These are phyloP conservation scores for Chydorus sphaericus DNA, from an alignment of 2,888 invertebrate species.

Conservation along the genomic window DNA sequence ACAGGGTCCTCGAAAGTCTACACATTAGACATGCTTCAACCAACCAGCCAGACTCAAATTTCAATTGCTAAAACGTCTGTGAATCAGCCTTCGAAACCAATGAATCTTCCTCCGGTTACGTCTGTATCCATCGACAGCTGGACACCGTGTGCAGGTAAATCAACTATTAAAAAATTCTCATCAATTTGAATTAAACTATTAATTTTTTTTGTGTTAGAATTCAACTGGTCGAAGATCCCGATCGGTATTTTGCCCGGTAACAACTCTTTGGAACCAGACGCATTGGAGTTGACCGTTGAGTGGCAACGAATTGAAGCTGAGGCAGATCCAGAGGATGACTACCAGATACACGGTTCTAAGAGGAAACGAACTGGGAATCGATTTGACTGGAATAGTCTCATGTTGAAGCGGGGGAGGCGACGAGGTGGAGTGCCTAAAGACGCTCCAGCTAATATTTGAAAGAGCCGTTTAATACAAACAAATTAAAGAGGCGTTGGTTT, in stretches of 20 bases:
- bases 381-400: constrained; percentile 3
- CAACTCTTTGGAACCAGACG: neutral
- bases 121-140: neutral
- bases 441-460: neutral
- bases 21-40: neutral
- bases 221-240: constrained; percentile 4
- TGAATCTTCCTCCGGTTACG: neutral
- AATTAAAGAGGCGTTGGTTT: too few species aligned
- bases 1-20: neutral
- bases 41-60: neutral
- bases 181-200: neutral
- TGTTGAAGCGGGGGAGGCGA: constrained; percentile 5
- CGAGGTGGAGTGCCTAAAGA: constrained; percentile 6
- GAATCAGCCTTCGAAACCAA: too few species aligned
- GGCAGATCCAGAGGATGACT: neutral
- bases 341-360: neutral
- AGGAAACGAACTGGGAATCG: neutral
- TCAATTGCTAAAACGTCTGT: neutral
- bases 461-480: too few species aligned
- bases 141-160: neutral
- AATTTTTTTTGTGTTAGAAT: neutral
- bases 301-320: constrained; percentile 2
- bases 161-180: neutral
- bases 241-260: neutral
- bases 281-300: neutral